Base-by-base conservation (phyloP, 1,140 invertebrate genomes). In the Ceratina japonica region DNA sequence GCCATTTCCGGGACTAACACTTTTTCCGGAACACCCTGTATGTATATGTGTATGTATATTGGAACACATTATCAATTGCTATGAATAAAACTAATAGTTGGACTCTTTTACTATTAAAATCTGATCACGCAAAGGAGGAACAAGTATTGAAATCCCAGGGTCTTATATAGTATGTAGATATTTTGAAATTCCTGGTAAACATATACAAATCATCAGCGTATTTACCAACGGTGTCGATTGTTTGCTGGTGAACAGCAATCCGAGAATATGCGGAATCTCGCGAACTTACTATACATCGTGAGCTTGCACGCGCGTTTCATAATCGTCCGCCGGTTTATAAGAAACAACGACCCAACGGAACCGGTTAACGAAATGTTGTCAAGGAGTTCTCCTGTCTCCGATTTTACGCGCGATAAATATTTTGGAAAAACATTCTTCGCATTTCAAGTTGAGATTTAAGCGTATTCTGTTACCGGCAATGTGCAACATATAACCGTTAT, bases 331-430 rank as follows among this genome's bases (percentile, higher is more conserved):
- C 37, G 37, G 37, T 44, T 44, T 44, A 44, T 44, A 44, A 44
- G 0, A 44, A 44, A 44, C 37, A 44, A 44, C 37, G 75, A 62
- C 18, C 66, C 62, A 65, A 27, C 75, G 72, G 68, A 82, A 82
- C 71, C 72, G 81, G 77, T 82, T 71, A 20, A 82, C 63, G 71
- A 12, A 15, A 54, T 13, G 66, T n/a, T 74, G 68, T 81, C 77
- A 75, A 80, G 80, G 77, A 56, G 52, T 82, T 82, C 71, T 80
- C 74, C 71, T 75, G 80, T 75, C 71, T 77, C 79, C 80, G 70
- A 82, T 80, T 37, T 59, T 56, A 18, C 7, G n/a, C 12, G 62
- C 24, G 51, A 82, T 63, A 54, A 74, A 24, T 12, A 37, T 54
- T 74, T 74, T 31, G 27, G 27, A 52, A 20, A 27, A 22, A 66